Evolutionary conservation across 1,140 invertebrate species (phyloP), one percentile per base, ranked within the genome.

Genomic region (Choristoneura fumiferana): DNA sequence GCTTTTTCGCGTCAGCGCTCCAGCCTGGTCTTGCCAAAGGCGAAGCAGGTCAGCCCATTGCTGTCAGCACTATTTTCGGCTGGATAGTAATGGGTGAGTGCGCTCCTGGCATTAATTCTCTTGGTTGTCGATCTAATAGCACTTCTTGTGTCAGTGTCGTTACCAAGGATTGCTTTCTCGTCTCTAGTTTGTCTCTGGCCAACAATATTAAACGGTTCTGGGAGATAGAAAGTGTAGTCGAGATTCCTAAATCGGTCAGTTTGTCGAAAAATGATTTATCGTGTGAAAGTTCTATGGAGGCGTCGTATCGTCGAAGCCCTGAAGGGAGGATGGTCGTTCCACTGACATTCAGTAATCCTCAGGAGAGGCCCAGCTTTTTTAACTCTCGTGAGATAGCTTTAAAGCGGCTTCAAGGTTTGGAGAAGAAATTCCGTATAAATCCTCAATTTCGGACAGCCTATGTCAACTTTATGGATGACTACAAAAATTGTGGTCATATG

Each of bases 401-500:
- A 15, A 54, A 60, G 22, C 54, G 69, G 10, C 65, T 71, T 15
- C 34, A 62, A 14, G 54, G 62, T 8, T 58, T 63, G 8, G 65
- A 71, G 52, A 49, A 38, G 10, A 22, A 62, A 17, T 13, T 67
- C 1, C 52, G 54, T 8, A 38, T 57, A 6, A 58, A 71, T 37
- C 56, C 54, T 4, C 17, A 45, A 2, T 54, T 71, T 9, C 40
- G 45, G 12, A 0, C 4, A 3, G 62, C 67, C 54, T 65, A 65
- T 49, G n/a, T 9, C 0, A 60, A 67, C 0, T 71, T 71, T 39
- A 70, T 70, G 68, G n/a, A 35, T 15, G 65, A 67, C 33, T 67
- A 67, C 15, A 13, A 57, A 2, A n/a, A 57, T 2, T 18, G 39
- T 10, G 60, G 57, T 53, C 65, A 67, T 17, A 69, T 69, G 67